Conservation (phyloP, 2,888 invertebrate genomes). For the Caenorhabditis zanzibari region DNA sequence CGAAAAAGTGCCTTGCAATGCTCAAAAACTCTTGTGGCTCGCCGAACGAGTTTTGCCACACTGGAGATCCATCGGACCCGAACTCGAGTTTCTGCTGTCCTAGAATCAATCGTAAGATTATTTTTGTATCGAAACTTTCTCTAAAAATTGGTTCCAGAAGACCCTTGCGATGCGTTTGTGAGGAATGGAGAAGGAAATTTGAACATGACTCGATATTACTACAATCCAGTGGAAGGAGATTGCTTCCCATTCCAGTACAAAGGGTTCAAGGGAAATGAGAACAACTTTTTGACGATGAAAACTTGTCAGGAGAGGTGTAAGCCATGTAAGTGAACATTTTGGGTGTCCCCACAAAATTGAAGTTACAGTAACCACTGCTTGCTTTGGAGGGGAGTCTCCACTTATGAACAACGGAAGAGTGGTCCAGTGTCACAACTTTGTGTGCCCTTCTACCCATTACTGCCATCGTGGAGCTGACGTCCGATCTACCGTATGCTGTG, state of each 20-base stretch:
- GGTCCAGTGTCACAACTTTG: constrained; percentile 71
- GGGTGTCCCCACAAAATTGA: background rate
- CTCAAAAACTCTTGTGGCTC: constrained; percentile 53
- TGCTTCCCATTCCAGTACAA: constrained; percentile 74
- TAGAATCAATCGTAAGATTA: constrained; percentile 69
- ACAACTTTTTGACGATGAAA: constrained; percentile 81
- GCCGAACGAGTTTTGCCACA: constrained; percentile 71
- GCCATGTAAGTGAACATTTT: constrained; percentile 68
- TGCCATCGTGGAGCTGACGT: constrained; percentile 75
- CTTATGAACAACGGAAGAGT: constrained; percentile 66
- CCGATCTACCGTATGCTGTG: constrained; percentile 76
- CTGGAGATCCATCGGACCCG: constrained; percentile 64
- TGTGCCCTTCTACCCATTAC: constrained; percentile 78
- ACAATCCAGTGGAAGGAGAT: constrained; percentile 69
- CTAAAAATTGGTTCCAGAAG: constrained; percentile 61
- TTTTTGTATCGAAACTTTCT: background rate
- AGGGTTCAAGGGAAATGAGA: constrained; percentile 76
- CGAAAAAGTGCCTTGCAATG: constrained; percentile 68
- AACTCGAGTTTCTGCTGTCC: constrained; percentile 73
- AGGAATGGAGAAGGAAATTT: constrained; percentile 71
- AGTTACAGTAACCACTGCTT: constrained; percentile 75
- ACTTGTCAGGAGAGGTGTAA: constrained; percentile 78
- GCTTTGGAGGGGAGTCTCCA: constrained; percentile 75
- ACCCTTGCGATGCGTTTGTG: constrained; percentile 72
- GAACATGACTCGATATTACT: constrained; percentile 76